phyloP scores from a whole-genome alignment of 1,140 invertebrate species.

The Gonioctena quinquepunctata region DNA sequence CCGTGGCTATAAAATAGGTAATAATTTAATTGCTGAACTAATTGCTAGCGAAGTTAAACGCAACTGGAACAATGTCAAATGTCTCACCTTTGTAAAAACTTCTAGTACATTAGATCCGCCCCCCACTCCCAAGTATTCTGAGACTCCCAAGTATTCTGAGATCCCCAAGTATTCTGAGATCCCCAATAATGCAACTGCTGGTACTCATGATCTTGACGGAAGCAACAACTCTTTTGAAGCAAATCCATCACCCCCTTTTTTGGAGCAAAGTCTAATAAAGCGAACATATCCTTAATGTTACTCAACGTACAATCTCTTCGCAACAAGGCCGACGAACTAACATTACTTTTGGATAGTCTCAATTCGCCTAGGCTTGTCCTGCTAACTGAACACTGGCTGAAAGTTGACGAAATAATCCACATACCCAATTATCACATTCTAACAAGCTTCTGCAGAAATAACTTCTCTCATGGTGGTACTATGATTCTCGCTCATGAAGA shows the following conservation, averaged over 20 bases:
- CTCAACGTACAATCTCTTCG: not conserved
- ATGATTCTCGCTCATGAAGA: no score
- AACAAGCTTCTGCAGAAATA: no score
- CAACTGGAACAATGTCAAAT: not conserved
- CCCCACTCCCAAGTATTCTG: not conserved
- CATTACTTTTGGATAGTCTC: not conserved
- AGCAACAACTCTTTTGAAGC: not conserved
- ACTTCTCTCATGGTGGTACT: no score
- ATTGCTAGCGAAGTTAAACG: not conserved
- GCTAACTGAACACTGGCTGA: not conserved
- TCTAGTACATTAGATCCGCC: not conserved
- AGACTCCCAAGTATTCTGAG: not conserved
- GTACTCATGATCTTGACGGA: not conserved
- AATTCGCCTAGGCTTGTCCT: not conserved
- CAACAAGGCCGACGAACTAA: not conserved
- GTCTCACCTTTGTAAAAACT: not conserved
- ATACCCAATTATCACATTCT: no score
- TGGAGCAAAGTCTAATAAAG: not conserved
- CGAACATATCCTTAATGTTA: not conserved
- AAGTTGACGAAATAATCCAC: not conserved
- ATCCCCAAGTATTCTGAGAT: not conserved
- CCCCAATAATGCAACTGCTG: not conserved
- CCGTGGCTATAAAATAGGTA: not conserved
- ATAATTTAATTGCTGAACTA: not conserved
- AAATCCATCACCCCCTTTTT: not conserved